Percentiles rank a stretch among this genome's conserved stretches.
phyloP scores from a whole-genome alignment of 2,797 vertebrate species.

The Manis javanica region DNA sequence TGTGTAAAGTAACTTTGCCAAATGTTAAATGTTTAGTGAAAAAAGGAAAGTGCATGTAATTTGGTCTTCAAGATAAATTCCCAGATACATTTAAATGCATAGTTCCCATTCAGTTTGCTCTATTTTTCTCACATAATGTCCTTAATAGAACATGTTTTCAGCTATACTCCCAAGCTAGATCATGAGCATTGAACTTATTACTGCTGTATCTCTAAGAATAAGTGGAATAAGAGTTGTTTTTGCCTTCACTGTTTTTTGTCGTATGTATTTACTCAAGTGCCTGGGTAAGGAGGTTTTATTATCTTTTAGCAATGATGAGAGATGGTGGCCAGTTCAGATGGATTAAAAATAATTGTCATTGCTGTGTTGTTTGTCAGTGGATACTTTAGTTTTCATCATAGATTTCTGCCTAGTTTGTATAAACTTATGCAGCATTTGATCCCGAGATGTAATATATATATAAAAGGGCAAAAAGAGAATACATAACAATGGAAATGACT shows the following conservation, averaged over 20 bases:
- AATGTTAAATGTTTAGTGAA: background rate
- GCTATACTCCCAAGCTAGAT: background rate
- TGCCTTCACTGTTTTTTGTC: background rate
- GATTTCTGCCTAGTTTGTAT: background rate
- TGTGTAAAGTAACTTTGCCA: background rate
- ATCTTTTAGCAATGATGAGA: background rate
- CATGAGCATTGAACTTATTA: background rate
- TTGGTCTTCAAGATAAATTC: background rate
- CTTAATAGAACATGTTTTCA: no score
- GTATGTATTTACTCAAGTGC: background rate
- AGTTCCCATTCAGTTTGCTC: no score
- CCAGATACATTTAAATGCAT: no score
- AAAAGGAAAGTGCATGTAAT: background rate
- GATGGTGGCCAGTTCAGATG: background rate
- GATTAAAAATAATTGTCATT: background rate
- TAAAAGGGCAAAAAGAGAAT: background rate
- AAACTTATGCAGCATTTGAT: background rate
- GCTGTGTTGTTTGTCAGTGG: background rate
- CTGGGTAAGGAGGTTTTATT: background rate
- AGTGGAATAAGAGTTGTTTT: background rate
- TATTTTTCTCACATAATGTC: no score
- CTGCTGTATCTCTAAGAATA: background rate
- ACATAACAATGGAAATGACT: background rate
- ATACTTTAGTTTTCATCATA: background rate
- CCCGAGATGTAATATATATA: background rate